Base-by-base conservation (phyloP, 2,888 invertebrate species). In the Mactromeris polynyma region DNA sequence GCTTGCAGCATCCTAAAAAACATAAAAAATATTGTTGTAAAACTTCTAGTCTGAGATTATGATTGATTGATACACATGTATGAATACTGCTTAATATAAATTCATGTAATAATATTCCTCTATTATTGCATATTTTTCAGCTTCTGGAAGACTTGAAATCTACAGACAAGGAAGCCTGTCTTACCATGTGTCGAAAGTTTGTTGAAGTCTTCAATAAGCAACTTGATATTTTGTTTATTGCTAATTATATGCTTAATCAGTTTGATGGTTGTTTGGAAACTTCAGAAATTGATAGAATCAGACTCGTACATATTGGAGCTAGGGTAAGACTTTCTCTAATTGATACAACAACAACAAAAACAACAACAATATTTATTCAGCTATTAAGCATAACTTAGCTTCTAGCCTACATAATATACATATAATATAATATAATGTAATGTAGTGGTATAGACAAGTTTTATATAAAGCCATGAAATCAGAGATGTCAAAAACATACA, bases 271-370 rank as follows among this genome's bases (percentile, higher is more conserved):
- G 93, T 31, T 89, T 96, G 38, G 81, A 87, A 4, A 85, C 90
- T 17, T 87, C 91, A 9, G 91, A 94, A 42, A 46, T 85, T 40
- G 93, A 95, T 36, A 88, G 91, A 83, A 91, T 95, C 42, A 91
- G 93, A 33, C 93, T 95, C 14, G 91, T 91, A n/a, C 93, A 93
- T 83, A 94, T 96, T 73, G 96, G 96, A n/a, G 94, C 96, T 19
- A 95, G 95, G 94, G 96, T 96, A 88, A 84, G 93, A 36, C 3
- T 46, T 11, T 7, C n/a, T n/a, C n/a, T n/a, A n/a, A n/a, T n/a
- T n/a, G n/a, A n/a, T n/a, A n/a, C n/a, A n/a, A n/a, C n/a, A n/a
- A n/a, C n/a, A n/a, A n/a, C n/a, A n/a, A n/a, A n/a, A n/a, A n/a
- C n/a, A n/a, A n/a, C n/a, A n/a, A n/a, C n/a, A n/a, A n/a, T n/a